Base-by-base conservation (phyloP, 2,113 vertebrate species). In the Onychostoma macrolepis region DNA sequence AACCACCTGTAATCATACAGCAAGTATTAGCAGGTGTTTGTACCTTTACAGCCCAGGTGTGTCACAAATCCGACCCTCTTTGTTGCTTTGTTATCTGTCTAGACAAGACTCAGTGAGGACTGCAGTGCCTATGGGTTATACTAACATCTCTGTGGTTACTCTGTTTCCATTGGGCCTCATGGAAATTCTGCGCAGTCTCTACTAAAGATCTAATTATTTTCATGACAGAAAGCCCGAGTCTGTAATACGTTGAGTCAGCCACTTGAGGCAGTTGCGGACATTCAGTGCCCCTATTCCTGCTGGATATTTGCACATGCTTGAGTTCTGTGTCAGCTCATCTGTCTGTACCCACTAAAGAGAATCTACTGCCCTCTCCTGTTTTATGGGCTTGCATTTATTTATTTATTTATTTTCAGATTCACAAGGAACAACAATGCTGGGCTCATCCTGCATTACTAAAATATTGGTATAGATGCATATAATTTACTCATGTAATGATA, bases 11-110 rank as follows among this genome's bases (percentile, higher is more conserved):
- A 45, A 30, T 67, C 15, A 78, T 33, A 77, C 13, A 58, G 45
- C 24, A 58, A 82, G 72, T 56, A 24, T 87, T 4, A 41, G 45
- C 58, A 83, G 61, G 26, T 88, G 74, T 41, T 48, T 61, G 19
- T 50, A 56, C 38, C 33, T 74, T 81, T 81, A 85, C 30, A 7
- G 43, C 19, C n/a, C 88, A 81, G 82, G 78, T 87, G 77, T 78
- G 80, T 67, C 80, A 19, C 80, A 43, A 8, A 38, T 77, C 71
- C 2, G 10, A 72, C 38, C 81, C 19, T 50, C 4, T 53, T 69
- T 84, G 26, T n/a, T 79, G 80, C 48, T 56, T 28, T 76, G 45
- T 67, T 58, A 50, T 79, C 74, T 74, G 30, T 83, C 67, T 41
- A 30, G 61, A 79, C 41, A 83, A 72, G 21, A 74, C 76, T 17